Evolutionary conservation across 2,888 invertebrate species (phyloP), one percentile per base, ranked within the genome.

Genomic region (Callimorpha dominula): DNA sequence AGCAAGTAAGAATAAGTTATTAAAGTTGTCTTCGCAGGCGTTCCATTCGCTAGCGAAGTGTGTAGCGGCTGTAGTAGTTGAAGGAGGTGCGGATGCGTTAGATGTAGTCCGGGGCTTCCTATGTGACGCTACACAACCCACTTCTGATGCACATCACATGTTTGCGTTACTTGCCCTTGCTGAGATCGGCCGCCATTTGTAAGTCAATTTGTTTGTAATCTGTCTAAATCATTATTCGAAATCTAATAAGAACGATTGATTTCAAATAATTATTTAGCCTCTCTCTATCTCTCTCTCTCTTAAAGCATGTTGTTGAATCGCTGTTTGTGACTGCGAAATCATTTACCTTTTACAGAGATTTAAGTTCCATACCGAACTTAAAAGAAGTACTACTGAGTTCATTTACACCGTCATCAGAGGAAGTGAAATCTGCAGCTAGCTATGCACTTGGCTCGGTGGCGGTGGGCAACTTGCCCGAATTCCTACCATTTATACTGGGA

Each of bases 31-130:
- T 67, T 70, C 49, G 78, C 96, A 97, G 95, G 99, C 99, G 31
- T 99, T 98, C 95, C 98, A 99, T 93, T 99, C 99, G 43, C 96
- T 99, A 86, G 99, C 99, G 9, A 99, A 99, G 92, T 99, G 99
- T 92, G 98, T 99, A 71, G 99, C 99, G 9, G 98, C 99, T 0
- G 97, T 99, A 72, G 99, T 99, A 17, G 97, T 98, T 70, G 97
- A 97, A 67, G 97, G 98, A 88, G 97, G 98, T 12, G 81, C 87
- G 74, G 93, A 93, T 78, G 93, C 94, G 68, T 83, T 93, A 77
- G 94, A 94, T 42, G 94, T 93, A 79, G 94, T 94, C 84, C 93
- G 94, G 79, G 92, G 93, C 4, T 95, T 95, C 91, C 96, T 98
- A 80, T 96, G 96, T 76, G 98, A 98, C 89, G 97, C 98, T 20